Conservation (phyloP, 2,797 vertebrate species). For the Centropyge bicolor region DNA sequence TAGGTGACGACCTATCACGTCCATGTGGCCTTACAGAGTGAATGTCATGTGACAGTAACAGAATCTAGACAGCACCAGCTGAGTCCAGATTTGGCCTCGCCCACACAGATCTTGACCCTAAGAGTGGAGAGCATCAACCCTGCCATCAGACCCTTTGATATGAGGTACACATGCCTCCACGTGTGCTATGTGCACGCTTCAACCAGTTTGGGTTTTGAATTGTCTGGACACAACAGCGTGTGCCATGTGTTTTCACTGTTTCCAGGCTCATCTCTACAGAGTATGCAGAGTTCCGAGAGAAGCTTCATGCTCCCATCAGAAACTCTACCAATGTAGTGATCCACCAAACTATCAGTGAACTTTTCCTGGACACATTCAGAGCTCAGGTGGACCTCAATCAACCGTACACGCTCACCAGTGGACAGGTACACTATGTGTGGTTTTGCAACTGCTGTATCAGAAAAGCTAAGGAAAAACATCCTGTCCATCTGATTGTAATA, state of each 20-base stretch:
- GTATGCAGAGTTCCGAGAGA: slow-evolving; percentile 92
- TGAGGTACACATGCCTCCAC: slow-evolving; percentile 83
- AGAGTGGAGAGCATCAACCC: slow-evolving; percentile 89
- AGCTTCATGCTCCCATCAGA: slow-evolving; percentile 91
- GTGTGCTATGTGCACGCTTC: background rate
- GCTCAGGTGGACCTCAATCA: slow-evolving; percentile 91
- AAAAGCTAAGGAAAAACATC: background rate
- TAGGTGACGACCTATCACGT: slow-evolving; percentile 91
- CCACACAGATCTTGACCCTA: slow-evolving; percentile 93
- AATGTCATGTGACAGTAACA: slow-evolving; percentile 90
- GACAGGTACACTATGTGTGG: slow-evolving; percentile 85
- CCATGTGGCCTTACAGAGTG: slow-evolving; percentile 90
- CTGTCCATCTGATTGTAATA: background rate
- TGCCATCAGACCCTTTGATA: slow-evolving; percentile 86
- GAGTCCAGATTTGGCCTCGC: slow-evolving; percentile 88
- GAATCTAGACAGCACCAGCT: slow-evolving; percentile 92
- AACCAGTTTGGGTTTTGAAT: background rate
- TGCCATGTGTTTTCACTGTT: background rate
- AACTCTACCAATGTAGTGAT: slow-evolving; percentile 93
- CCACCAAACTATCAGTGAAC: slow-evolving; percentile 93
- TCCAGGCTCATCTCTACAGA: slow-evolving; percentile 92
- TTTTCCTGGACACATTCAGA: slow-evolving; percentile 95
- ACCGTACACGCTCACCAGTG: slow-evolving; percentile 83
- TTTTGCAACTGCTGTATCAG: background rate
- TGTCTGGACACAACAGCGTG: background rate